A percentile compares a stretch with the other conserved stretches of the same genome.
Evolutionary conservation across 2,888 invertebrate genomes (phyloP).

Genomic region (Apamea epomidion): DNA sequence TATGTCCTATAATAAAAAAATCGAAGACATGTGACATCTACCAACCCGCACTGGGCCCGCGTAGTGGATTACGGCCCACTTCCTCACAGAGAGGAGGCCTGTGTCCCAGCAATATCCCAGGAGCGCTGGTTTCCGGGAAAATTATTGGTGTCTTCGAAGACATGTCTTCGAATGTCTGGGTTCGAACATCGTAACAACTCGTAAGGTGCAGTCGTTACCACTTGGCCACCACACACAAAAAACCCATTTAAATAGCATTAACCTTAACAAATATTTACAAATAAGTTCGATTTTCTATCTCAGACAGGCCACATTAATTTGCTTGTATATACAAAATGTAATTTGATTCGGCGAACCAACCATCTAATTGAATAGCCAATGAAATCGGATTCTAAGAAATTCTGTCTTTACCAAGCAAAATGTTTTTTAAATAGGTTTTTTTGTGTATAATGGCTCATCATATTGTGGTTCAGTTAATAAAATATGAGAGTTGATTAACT

Average conservation of each 20-base stretch:
- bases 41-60: too few relatives aligned
- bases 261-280: slow-evolving; percentile 6
- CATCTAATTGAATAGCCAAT: slow-evolving; percentile 32
- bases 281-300: slow-evolving; percentile 7
- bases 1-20: too few relatives aligned
- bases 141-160: too few relatives aligned
- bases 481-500: not conserved
- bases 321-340: slow-evolving; percentile 32
- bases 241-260: not conserved
- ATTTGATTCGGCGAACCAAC: slow-evolving; percentile 17
- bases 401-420: not conserved
- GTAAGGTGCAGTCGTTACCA: too few relatives aligned
- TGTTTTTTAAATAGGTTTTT: not conserved
- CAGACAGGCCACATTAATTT: slow-evolving; percentile 26
- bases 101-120: too few relatives aligned
- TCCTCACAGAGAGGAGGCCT: too few relatives aligned
- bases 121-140: too few relatives aligned
- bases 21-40: too few relatives aligned
- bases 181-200: too few relatives aligned
- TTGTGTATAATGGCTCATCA: not conserved
- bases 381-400: slow-evolving; percentile 39
- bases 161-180: too few relatives aligned
- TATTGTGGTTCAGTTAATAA: not conserved
- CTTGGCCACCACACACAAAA: not conserved
- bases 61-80: too few relatives aligned